Evolutionary conservation across 2,113 vertebrate species (phyloP).

Genomic region (Tragelaphus buxtoni): DNA sequence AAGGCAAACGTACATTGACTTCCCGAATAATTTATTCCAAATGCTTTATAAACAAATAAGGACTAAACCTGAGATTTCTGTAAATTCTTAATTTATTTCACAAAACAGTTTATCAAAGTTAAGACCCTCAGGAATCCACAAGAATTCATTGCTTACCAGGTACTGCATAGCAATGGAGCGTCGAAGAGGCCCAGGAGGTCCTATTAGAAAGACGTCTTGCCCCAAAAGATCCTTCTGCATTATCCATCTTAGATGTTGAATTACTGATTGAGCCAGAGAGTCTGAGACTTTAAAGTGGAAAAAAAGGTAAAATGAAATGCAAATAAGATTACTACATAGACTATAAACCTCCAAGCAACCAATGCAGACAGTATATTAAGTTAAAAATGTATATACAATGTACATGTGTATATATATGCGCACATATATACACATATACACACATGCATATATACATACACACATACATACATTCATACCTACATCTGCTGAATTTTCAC

Average conservation of each 20-base stretch:
- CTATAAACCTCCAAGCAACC: conserved; percentile 17
- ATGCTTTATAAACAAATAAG: not conserved
- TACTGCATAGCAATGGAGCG: conserved; percentile 98
- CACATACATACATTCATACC: not conserved
- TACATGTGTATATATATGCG: not conserved
- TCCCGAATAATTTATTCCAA: not conserved
- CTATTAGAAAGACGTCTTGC: conserved; percentile 97
- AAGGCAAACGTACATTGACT: conserved; percentile 12
- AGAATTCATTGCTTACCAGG: conserved; percentile 82
- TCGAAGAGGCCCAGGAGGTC: conserved; percentile 94
- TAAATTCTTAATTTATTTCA: not conserved
- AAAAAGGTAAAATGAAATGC: conserved; percentile 22
- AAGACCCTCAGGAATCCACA: not conserved
- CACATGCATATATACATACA: not conserved
- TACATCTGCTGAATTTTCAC: not conserved
- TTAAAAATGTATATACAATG: not conserved
- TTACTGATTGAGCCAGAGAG: conserved; percentile 85
- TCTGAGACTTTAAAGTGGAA: conserved; percentile 85
- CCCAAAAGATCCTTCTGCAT: conserved; percentile 99
- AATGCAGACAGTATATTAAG: not conserved
- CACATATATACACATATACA: not conserved
- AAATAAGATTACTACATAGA: not conserved
- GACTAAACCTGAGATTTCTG: not conserved
- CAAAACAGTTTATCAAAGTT: not conserved
- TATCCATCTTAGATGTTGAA: conserved; percentile 96